A percentile compares a stretch with the other conserved stretches of the same genome.
Conservation (phyloP, 2,888 invertebrate genomes). For the Conistra vaccinii region DNA sequence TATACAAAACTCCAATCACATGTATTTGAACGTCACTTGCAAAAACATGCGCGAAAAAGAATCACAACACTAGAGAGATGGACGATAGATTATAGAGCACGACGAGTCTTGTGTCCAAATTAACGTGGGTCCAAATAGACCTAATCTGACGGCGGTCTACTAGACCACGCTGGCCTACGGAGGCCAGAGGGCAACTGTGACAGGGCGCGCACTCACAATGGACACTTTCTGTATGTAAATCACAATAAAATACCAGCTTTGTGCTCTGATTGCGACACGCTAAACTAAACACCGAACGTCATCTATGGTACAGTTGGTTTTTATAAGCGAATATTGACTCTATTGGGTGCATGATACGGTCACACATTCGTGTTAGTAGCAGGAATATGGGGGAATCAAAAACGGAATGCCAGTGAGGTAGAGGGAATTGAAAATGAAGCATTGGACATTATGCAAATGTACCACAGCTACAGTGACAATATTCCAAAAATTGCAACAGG, state of each 20-base stretch:
- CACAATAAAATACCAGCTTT: conserved; percentile 89
- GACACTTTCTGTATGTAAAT: conserved; percentile 87
- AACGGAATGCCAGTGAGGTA: conserved; percentile 16
- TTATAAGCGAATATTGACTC: conserved; percentile 72
- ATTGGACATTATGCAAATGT: background rate
- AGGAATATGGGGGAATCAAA: conserved; percentile 23
- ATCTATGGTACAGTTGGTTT: conserved; percentile 76
- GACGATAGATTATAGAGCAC: conserved; percentile 63
- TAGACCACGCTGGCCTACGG: conserved; percentile 79
- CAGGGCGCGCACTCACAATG: conserved; percentile 85
- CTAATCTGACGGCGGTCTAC: conserved; percentile 68
- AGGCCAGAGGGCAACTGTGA: conserved; percentile 87
- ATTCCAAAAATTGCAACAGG: background rate
- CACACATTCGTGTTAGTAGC: conserved; percentile 21
- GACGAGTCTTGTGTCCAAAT: conserved; percentile 29
- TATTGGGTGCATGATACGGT: conserved; percentile 60
- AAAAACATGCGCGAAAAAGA: conserved; percentile 28
- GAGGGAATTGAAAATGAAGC: conserved; percentile 22
- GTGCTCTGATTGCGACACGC: conserved; percentile 88
- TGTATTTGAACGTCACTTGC: conserved; percentile 31
- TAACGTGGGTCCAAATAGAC: conserved; percentile 31
- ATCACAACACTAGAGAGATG: conserved; percentile 54
- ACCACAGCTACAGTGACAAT: background rate
- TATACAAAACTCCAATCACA: conserved; percentile 38
- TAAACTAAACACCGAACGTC: conserved; percentile 84